Base-by-base conservation (phyloP, 2,888 invertebrate genomes). In the Diaperis boleti region DNA sequence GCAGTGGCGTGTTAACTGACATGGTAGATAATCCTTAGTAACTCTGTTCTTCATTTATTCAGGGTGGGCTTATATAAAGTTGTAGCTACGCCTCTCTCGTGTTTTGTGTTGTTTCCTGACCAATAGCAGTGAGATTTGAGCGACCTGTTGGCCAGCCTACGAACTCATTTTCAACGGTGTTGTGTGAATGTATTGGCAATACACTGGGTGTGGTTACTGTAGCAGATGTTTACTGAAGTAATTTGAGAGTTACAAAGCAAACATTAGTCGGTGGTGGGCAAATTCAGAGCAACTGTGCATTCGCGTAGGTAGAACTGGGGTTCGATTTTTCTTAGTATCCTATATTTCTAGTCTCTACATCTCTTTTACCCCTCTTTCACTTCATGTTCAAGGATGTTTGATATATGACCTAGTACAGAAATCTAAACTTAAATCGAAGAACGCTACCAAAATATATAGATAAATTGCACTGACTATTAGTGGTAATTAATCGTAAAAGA, bases 11-110 rank as follows among this genome's bases (percentile, higher is more conserved):
- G 18, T 49, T 31, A 39, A 47, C 35, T 26, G 39, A 37, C 47
- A 60, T 60, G 60, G 60, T 37, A 45, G 52, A 57, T 62, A 29
- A 49, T 49, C 33, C 55, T 49, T 50, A 22, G 29, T 35, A 44
- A 57, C 57, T 62, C 49, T 62, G 59, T 59, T 54, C 39, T 54
- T 59, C 54, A 59, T 63, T 63, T 63, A 59, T 64, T 59, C 64
- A 55, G 67, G 67, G 67, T 67, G 67, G 67, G 68, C 64, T 66
- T 71, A 70, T 71, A 69, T 68, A 70, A 69, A 63, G 62, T 62
- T 42, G 50, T 47, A 59, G 70, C 54, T 44, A 70, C 74, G 74
- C 74, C 74, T 71, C 64, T 64, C 49, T 49, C 35, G 42, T 60
- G 60, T 64, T 56, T 64, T 64, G 60, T 64, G 42, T 56, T 56